Conservation (phyloP, 2,888 invertebrate genomes). For the Megalurothrips usitatus region DNA sequence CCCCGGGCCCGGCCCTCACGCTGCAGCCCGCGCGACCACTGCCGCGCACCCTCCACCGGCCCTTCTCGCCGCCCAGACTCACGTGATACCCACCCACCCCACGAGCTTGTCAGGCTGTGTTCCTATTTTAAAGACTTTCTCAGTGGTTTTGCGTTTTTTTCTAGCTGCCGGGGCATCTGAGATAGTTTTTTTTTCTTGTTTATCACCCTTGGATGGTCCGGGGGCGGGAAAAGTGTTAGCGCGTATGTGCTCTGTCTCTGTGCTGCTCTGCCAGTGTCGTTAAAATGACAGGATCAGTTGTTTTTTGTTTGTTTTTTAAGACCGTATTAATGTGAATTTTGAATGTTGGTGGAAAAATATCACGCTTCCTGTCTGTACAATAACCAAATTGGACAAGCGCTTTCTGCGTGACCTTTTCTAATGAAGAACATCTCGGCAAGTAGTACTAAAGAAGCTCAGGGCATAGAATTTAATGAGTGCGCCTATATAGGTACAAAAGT, state of each 20-base stretch:
- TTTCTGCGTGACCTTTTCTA: not conserved
- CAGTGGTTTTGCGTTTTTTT: no score
- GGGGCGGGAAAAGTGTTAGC: not conserved
- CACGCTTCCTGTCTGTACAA: not conserved
- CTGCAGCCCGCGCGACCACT: conserved; percentile 35
- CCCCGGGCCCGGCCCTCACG: conserved; percentile 33
- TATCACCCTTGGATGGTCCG: not conserved
- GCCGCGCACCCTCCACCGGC: conserved; percentile 46
- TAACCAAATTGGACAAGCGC: not conserved
- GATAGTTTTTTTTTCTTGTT: conserved; percentile 3
- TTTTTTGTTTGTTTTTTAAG: no score
- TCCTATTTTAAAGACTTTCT: conserved; percentile 17
- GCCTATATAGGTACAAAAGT: not conserved
- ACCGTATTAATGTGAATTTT: no score
- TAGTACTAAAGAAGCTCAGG: not conserved
- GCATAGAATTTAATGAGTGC: not conserved
- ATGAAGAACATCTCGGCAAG: not conserved
- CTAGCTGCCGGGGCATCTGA: not conserved
- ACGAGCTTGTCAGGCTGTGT: conserved; percentile 24
- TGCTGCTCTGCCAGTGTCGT: not conserved
- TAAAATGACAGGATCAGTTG: not conserved
- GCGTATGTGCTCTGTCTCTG: not conserved
- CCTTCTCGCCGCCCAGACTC: conserved; percentile 47
- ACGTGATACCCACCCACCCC: conserved; percentile 45
- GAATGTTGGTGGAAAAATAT: not conserved